Evolutionary conservation across 1,140 invertebrate genomes (phyloP), one percentile per base, ranked within the genome.

Genomic region (Andrena cerasifolii): DNA sequence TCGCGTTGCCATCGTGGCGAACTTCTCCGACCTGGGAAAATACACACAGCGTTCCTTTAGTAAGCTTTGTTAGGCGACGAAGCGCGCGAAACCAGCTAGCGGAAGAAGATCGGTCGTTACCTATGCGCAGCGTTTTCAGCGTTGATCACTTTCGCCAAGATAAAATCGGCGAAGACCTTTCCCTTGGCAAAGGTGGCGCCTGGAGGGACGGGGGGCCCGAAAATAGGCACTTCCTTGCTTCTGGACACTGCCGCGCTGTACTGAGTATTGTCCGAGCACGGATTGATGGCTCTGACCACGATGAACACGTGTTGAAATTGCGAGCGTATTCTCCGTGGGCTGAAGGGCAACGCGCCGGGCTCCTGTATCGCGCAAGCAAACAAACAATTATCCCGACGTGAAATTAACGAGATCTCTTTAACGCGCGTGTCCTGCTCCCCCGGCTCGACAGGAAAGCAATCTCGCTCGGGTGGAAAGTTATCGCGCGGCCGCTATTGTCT

Each of bases 281-380:
- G 98, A 93, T 98, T 97, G 58, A 97, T 95, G 6, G 95, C 98
- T 86, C 95, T 94, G 1, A 99, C 97, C 58, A 99, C 95, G 83
- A 99, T 97, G 90, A 99, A 99, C n/a, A 99, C 98, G 91, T 99
- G 98, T 91, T 99, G 98, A 92, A 99, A 99, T 90, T 99, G 98
- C 24, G 98, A 99, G 67, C 98, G 94, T 85, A 99, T 98, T 87
- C 97, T 96, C 79, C 97, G 96, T 40, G 98, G 98, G 78, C 97
- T 98, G 90, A 98, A 99, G 1, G 98, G 97, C 53, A 96, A 93
- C 45, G 98, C 96, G 68, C 98, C 98, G 0, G 98, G 97, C 92
- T 99, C 98, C 95, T 93, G 54, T 12, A 14, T 33, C 4, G 10
- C 10, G 72, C 36, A 40, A 40, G 36, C 36, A 63, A 66, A 67